Evolutionary conservation across 2,797 vertebrate species (phyloP).

Genomic region (Schizothorax lantsangensis): DNA sequence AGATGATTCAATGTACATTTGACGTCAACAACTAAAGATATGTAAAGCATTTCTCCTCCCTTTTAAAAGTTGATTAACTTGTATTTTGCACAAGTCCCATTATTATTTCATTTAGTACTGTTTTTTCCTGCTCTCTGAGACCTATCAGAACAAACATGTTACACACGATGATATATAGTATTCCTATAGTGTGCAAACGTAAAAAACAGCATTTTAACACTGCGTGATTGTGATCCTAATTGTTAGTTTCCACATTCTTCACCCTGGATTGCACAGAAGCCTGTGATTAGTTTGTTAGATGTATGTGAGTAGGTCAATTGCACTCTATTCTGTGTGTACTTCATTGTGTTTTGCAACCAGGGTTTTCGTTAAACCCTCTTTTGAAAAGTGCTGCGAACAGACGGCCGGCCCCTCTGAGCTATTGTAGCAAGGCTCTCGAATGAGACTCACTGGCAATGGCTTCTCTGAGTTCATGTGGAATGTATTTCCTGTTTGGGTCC

Average conservation of each 20-base stretch:
- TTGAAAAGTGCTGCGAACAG: constrained; percentile 28
- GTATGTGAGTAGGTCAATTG: constrained; percentile 11
- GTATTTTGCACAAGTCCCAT: neutral
- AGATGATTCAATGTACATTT: neutral
- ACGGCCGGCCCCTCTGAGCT: constrained; percentile 26
- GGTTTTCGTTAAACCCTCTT: constrained; percentile 41
- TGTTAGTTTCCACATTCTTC: constrained; percentile 24
- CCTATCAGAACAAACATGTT: neutral
- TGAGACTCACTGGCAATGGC: constrained; percentile 49
- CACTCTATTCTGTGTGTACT: neutral
- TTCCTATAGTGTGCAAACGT: neutral
- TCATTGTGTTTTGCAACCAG: constrained; percentile 33
- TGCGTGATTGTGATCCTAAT: neutral
- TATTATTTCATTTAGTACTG: neutral
- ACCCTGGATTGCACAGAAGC: neutral
- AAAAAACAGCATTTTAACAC: neutral
- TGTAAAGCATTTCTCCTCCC: neutral
- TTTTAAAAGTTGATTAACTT: neutral
- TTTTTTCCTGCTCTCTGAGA: neutral
- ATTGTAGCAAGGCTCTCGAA: constrained; percentile 37
- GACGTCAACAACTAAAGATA: neutral
- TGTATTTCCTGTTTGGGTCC: constrained; percentile 70
- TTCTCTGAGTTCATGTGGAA: constrained; percentile 66
- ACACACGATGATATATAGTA: neutral
- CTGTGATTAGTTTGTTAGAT: constrained; percentile 38